Evolutionary conservation across 2,113 vertebrate species (phyloP).

Genomic region (Gila orcuttii): DNA sequence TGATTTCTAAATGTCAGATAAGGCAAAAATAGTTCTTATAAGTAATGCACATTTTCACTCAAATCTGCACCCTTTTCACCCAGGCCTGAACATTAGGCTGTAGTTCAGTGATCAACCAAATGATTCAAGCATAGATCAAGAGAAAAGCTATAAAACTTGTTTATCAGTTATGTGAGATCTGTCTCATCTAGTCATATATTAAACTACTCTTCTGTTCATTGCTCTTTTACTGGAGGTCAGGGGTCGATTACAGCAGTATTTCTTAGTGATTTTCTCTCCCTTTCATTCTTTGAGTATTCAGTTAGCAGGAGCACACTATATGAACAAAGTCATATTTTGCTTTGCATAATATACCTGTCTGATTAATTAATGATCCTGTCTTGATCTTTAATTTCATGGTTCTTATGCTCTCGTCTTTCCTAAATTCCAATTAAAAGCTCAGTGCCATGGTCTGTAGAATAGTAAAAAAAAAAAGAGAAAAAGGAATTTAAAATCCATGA

Average conservation of each 20-base stretch:
- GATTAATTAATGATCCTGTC: slow-evolving; percentile 29
- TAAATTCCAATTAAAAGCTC: slow-evolving; percentile 20
- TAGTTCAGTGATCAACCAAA: slow-evolving; percentile 71
- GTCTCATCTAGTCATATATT: slow-evolving; percentile 85
- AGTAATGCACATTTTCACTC: neutral
- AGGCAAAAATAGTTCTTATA: neutral
- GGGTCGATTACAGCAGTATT: slow-evolving; percentile 52
- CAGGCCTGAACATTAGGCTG: neutral
- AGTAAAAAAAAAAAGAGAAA: neutral
- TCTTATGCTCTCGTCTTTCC: neutral
- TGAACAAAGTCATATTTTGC: neutral
- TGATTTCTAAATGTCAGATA: neutral
- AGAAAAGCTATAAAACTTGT: slow-evolving; percentile 81
- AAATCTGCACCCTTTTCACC: neutral
- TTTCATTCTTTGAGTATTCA: slow-evolving; percentile 11
- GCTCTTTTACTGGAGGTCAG: slow-evolving; percentile 79
- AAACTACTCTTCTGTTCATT: slow-evolving; percentile 82
- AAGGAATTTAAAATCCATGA: neutral
- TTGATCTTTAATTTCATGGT: neutral
- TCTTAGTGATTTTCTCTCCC: neutral
- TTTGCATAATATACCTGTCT: slow-evolving; percentile 13
- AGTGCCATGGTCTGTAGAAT: slow-evolving; percentile 1
- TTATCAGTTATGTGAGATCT: slow-evolving; percentile 86
- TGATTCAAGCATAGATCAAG: slow-evolving; percentile 79
- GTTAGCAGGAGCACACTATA: neutral